Evolutionary conservation across 2,113 vertebrate genomes (phyloP).

Genomic region (Emydocephalus ijimae): DNA sequence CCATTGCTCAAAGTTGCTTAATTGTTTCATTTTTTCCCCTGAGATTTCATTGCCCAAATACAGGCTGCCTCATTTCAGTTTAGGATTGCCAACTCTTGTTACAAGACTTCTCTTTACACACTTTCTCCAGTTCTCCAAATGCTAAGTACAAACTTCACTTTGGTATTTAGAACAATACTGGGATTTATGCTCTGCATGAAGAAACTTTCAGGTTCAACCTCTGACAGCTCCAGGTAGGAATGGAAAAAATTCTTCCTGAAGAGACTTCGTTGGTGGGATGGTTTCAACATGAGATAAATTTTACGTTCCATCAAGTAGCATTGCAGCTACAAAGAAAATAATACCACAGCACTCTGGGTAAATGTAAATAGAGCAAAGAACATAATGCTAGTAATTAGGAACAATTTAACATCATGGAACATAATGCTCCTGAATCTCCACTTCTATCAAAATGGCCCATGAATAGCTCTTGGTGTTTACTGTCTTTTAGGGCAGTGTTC

Average conservation of each 20-base stretch:
- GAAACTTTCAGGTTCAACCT: neutral
- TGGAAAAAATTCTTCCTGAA: neutral
- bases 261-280: neutral
- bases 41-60: neutral
- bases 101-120: neutral
- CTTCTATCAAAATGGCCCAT: neutral
- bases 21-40: neutral
- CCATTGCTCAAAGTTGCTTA: neutral
- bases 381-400: neutral
- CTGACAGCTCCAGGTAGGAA: neutral
- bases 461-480: neutral
- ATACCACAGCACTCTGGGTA: neutral
- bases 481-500: neutral
- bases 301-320: neutral
- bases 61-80: neutral
- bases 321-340: neutral
- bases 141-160: neutral
- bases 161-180: neutral
- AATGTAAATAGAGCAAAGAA: neutral
- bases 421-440: neutral
- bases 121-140: neutral
- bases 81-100: neutral
- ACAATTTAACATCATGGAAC: neutral
- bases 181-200: neutral
- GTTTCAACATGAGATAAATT: neutral